Base-by-base conservation (phyloP, 2,113 vertebrate genomes). In the Gymnorhina tibicen region DNA sequence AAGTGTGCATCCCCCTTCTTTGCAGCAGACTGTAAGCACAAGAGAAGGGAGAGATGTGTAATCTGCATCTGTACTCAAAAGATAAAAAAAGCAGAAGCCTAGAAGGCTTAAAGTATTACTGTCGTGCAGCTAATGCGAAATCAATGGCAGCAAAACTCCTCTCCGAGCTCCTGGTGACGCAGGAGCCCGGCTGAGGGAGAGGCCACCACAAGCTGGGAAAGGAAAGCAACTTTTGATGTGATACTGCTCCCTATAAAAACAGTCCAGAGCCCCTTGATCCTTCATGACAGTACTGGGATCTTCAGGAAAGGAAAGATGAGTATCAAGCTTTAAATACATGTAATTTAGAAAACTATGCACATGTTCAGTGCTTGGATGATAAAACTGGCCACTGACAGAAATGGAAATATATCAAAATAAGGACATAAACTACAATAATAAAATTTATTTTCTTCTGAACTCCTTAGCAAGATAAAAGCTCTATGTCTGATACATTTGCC, bases 91-190 rank as follows among this genome's bases (percentile, higher is more conserved):
- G 6, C 9, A 66, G 44, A 72, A 69, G 32, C 27, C 41, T 52
- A 5, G 66, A 76, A 79, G 68, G 67, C 52, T 83, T 28, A 28
- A 82, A 79, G 87, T 17, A 59, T 62, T 35, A 22, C 13, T 72
- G 52, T 50, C 0, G 0, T 46, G 44, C 42, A 89, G 41, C 26
- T 56, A 56, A 41, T 5, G n/a, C 0, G 0, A 76, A 60, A 91
- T 64, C 33, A 3, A 50, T 7, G 35, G 47, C 44, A 79, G 37
- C 15, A 58, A 22, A 89, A 42, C n/a, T 28, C 39, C 58, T 46
- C 27, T 23, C 27, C 33, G 28, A 59, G 11, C 39, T 62, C 4
- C 2, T 2, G 15, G 32, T 32, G 80, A 42, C 0, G 1, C 53
- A 11, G 7, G 5, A 78, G n/a, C 11, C 24, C 5, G 11, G 69